Conservation (phyloP, 2,888 invertebrate species). For the Eudasyphora cyanicolor region DNA sequence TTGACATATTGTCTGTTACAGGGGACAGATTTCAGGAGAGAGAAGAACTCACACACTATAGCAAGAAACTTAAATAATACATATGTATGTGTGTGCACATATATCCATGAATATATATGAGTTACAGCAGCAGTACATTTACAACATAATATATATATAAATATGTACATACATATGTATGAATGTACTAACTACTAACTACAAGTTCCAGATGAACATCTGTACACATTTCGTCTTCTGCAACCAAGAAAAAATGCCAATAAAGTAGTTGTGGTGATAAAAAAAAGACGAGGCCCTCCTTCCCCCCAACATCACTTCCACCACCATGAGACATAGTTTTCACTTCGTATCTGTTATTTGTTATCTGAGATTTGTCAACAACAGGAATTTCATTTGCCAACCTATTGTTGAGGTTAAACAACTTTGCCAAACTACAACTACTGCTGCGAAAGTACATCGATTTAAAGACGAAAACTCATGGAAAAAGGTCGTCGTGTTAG, state of each 20-base stretch:
- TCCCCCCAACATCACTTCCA: too few relatives aligned
- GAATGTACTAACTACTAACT: too few relatives aligned
- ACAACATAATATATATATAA: too few relatives aligned
- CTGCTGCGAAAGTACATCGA: too few relatives aligned
- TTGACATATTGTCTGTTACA: conserved; percentile 39
- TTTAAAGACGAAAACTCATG: too few relatives aligned
- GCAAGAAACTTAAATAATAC: background rate
- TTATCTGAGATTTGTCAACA: conserved; percentile 34
- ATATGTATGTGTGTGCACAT: background rate
- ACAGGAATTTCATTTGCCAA: conserved; percentile 34
- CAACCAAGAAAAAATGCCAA: conserved; percentile 10
- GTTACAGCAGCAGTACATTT: too few relatives aligned
- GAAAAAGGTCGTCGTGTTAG: too few relatives aligned
- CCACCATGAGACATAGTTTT: conserved; percentile 23
- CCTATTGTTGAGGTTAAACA: conserved; percentile 15
- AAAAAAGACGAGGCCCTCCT: conserved; percentile 28
- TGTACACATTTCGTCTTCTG: background rate
- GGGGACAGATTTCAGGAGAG: background rate
- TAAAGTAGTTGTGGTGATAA: conserved; percentile 25
- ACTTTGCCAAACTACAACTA: conserved; percentile 12
- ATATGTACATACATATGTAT: too few relatives aligned
- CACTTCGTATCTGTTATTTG: too few relatives aligned
- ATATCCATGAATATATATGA: background rate
- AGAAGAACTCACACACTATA: background rate
- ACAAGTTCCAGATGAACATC: too few relatives aligned